phyloP scores from a whole-genome alignment of 23 tunicate genomes.

The Styela plicata region DNA sequence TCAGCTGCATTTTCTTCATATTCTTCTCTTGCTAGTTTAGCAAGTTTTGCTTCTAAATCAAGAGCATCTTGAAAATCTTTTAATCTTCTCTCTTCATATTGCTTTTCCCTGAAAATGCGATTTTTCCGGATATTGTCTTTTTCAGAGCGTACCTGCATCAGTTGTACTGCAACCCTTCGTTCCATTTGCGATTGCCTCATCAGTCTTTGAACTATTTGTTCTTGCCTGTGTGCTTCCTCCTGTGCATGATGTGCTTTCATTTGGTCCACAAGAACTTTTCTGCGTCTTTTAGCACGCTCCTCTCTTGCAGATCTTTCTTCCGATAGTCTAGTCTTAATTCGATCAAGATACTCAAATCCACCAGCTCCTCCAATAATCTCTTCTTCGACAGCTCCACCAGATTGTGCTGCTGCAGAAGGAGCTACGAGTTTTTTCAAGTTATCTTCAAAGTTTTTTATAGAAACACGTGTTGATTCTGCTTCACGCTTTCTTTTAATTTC shows the following conservation, averaged over 20 bases:
- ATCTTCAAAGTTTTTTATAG: conserved; percentile 64
- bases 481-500: conserved; percentile 48
- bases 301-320: conserved; percentile 86
- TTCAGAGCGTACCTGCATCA: conserved; percentile 85
- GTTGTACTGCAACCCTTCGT: conserved; percentile 79
- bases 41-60: conserved; percentile 66
- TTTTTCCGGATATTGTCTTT: conserved; percentile 72
- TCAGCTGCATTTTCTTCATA: conserved; percentile 59
- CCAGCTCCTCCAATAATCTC: conserved; percentile 36
- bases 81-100: conserved; percentile 68
- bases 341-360: conserved; percentile 54
- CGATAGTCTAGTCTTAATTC: conserved; percentile 70
- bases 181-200: conserved; percentile 94
- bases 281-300: conserved; percentile 83
- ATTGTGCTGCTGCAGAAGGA: conserved; percentile 46
- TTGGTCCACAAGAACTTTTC: conserved; percentile 92
- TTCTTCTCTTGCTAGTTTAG: conserved; percentile 47
- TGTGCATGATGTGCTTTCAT: conserved; percentile 95
- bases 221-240: conserved; percentile 82
- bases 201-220: conserved; percentile 83
- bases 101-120: conserved; percentile 78
- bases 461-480: conserved; percentile 38
- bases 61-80: conserved; percentile 90
- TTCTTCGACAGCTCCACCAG: conserved; percentile 32
- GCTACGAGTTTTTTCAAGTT: conserved; percentile 71